Conservation (phyloP, 1,140 invertebrate species). For the Meteorus sp. region DNA sequence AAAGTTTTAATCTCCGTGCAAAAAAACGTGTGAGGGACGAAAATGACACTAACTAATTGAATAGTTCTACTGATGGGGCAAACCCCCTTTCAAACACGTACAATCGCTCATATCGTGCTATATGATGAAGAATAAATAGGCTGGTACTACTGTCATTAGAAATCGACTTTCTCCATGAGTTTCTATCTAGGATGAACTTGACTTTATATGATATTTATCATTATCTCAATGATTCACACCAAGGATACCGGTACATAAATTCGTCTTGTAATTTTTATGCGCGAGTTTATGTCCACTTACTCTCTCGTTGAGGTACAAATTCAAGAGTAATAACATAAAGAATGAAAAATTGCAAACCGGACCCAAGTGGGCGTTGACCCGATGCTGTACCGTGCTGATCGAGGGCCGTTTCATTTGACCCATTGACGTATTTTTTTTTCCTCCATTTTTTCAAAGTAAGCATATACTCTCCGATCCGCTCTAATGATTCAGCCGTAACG, state of each 20-base stretch:
- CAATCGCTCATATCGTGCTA: background rate
- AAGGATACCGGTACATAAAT: background rate
- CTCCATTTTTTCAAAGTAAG: background rate
- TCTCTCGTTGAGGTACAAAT: background rate
- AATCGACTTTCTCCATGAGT: constrained; percentile 27
- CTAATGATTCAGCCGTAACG: constrained; percentile 38
- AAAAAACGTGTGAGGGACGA: no score
- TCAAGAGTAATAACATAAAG: background rate
- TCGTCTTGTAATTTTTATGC: no score
- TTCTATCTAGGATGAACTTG: constrained; percentile 31
- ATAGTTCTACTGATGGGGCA: background rate
- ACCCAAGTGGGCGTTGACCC: background rate
- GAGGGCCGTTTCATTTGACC: background rate
- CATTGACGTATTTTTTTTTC: background rate
- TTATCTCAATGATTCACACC: constrained; percentile 4
- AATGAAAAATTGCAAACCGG: background rate
- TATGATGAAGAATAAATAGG: background rate
- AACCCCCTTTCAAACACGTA: background rate
- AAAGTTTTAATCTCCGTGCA: no score
- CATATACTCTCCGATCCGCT: constrained; percentile 25
- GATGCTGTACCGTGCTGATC: background rate
- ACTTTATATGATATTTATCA: constrained; percentile 28
- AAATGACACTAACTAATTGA: no score
- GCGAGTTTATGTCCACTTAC: no score
- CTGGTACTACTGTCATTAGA: constrained; percentile 20